Base-by-base conservation (phyloP, 2,888 invertebrate species). In the Megalurothrips usitatus region DNA sequence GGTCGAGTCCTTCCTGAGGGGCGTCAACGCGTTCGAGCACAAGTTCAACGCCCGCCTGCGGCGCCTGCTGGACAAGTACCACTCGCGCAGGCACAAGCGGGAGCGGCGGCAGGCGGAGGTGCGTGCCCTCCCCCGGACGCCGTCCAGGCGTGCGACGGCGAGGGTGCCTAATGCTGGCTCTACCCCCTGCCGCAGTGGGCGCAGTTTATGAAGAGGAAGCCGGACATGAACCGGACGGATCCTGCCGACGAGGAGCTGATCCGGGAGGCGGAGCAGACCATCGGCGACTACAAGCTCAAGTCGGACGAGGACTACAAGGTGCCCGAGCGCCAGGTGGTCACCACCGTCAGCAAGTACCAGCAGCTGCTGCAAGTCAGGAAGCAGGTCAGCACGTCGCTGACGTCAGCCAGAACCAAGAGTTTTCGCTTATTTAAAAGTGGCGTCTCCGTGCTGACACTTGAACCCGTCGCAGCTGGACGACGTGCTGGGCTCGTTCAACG, bases 281-380 rank as follows among this genome's bases (percentile, higher is more conserved):
- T 75, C 68, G 68, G 68, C 26, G 68, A 75, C 68, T 75, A 75
- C 68, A 75, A 75, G 68, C 68, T 75, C 68, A 75, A 75, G 68
- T 26, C 68, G 23, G 68, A 75, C 68, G 68, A 26, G 68, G 68
- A 75, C 68, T 75, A 75, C 68, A 23, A 75, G 68, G 68, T 75
- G 68, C 68, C 68, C 23, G 68, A 23, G 23, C 23, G 26, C 68
- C 26, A 75, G 68, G 68, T 75, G 23, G 68, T 75, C 23, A 26
- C 68, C 0, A 75, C 68, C 68, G 68, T 75, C 68, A 9, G 26
- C 68, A 75, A 75, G 12, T 75, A 75, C 68, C 26, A 75, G 68
- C 23, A 75, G 68, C 68, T 75, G 68, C 68, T 75, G 68, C 26
- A 26, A 12, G 68, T 75, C 23, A 23, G 68, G 10, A 26, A 75